phyloP scores from a whole-genome alignment of 2,888 invertebrate species.

The Tenthredo livida region DNA sequence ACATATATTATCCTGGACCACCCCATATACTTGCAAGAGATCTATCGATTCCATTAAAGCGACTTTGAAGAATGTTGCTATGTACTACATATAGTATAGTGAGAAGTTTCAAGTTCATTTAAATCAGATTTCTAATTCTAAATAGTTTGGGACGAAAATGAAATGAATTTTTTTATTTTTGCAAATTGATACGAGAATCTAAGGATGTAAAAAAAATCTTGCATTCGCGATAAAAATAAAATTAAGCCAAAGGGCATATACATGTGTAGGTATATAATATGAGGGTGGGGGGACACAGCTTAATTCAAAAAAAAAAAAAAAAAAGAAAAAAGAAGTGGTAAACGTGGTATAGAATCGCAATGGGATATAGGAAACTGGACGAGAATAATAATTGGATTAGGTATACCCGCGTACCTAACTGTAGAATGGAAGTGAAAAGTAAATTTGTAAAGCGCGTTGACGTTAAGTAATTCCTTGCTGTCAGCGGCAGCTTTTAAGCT shows the following conservation, averaged over 20 bases:
- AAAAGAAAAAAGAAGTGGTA: background rate
- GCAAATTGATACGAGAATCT: too few relatives aligned
- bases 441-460: conserved; percentile 26
- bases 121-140: too few relatives aligned
- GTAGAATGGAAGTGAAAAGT: conserved; percentile 40
- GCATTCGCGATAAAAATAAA: background rate
- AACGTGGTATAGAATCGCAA: background rate
- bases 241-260: background rate
- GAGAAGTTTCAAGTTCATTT: too few relatives aligned
- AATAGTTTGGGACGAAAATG: too few relatives aligned
- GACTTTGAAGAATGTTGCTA: background rate
- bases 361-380: background rate
- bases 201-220: too few relatives aligned
- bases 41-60: background rate
- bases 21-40: background rate
- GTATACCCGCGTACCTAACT: background rate
- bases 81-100: too few relatives aligned
- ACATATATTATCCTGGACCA: background rate
- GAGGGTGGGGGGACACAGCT: background rate
- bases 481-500: conserved; percentile 9
- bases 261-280: too few relatives aligned
- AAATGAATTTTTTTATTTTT: too few relatives aligned
- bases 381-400: conserved; percentile 35
- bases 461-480: conserved; percentile 15
- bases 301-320: background rate